These are phyloP conservation scores for Troglohyphantes excavatus DNA, from an alignment of 2,888 invertebrate species.

Conservation along the genomic window DNA sequence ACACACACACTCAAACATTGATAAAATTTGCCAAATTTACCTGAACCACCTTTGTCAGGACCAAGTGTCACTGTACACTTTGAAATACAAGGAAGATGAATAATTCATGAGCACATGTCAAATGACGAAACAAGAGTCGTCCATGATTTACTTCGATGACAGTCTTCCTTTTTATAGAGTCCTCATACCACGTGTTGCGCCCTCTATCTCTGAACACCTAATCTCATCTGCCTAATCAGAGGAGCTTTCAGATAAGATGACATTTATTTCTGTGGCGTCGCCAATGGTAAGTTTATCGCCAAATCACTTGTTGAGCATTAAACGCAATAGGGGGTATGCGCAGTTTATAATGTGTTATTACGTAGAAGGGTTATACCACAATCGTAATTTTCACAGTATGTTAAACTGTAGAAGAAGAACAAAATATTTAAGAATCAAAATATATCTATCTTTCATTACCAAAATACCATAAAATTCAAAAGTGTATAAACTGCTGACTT, in stretches of 20 bases:
- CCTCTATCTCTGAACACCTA: background rate
- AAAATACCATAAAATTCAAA: no score
- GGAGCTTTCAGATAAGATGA: background rate
- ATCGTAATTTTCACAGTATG: no score
- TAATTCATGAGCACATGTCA: slow-evolving; percentile 10
- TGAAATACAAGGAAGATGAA: slow-evolving; percentile 7
- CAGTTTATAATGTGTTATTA: background rate
- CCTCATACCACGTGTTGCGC: background rate
- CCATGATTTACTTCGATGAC: background rate
- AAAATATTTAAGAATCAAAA: no score
- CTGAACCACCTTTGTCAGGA: slow-evolving; percentile 8
- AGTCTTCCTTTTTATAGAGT: background rate
- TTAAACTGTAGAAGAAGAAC: no score
- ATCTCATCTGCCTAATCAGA: slow-evolving; percentile 14
- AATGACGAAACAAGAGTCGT: slow-evolving; percentile 1
- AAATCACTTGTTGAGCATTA: background rate
- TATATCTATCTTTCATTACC: no score
- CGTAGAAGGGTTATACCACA: background rate
- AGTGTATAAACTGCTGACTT: no score
- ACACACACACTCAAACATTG: no score
- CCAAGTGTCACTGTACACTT: slow-evolving; percentile 16
- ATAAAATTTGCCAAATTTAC: slow-evolving; percentile 2
- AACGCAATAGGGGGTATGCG: background rate
- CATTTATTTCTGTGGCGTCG: background rate
- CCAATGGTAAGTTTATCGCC: background rate